Evolutionary conservation across 2,797 vertebrate genomes (phyloP), one percentile per base, ranked within the genome.

Genomic region (Sphaeramia orbicularis): DNA sequence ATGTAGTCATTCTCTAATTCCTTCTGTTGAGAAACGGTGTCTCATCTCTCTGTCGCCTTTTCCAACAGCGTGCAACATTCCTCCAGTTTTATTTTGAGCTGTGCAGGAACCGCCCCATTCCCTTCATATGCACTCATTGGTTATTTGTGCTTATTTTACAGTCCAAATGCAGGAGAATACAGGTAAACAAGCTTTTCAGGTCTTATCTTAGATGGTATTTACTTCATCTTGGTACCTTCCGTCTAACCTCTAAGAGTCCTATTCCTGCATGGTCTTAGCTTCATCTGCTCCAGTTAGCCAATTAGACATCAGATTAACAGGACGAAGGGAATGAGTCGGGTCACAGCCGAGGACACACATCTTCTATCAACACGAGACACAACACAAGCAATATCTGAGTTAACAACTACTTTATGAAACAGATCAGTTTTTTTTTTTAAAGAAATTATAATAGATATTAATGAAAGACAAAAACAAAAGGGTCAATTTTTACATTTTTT

Each of bases 271-370:
- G 7, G 53, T 58, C 0, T 77, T 35, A 65, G 69, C 76, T 62
- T 57, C 47, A 68, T 68, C 63, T 76, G 64, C 15, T 76, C 66
- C n/a, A 50, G 18, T 85, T 80, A 81, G 65, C 79, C 75, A 75
- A 88, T 86, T 83, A 84, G 51, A 62, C 14, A 21, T 42, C 6
- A 78, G 86, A 84, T 88, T 86, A 86, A 32, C 54, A 30, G 54
- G 13, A 19, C 47, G 60, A 19, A 19, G 65, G 43, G 14, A 59
- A 52, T 7, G 48, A 63, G 48, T 45, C 2, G 63, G 19, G 69
- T 57, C 59, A 67, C 1, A 0, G 36, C 14, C 0, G 48, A 81
- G 74, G 55, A 74, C 75, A 16, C 37, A 74, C 69, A n/a, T 21
- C 19, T 47, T 48, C 49, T 12, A 3, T 35, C 4, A 50, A 24